These are phyloP conservation scores for Camptogramma bilineatum DNA, from an alignment of 2,888 invertebrate genomes.

Conservation along the genomic window DNA sequence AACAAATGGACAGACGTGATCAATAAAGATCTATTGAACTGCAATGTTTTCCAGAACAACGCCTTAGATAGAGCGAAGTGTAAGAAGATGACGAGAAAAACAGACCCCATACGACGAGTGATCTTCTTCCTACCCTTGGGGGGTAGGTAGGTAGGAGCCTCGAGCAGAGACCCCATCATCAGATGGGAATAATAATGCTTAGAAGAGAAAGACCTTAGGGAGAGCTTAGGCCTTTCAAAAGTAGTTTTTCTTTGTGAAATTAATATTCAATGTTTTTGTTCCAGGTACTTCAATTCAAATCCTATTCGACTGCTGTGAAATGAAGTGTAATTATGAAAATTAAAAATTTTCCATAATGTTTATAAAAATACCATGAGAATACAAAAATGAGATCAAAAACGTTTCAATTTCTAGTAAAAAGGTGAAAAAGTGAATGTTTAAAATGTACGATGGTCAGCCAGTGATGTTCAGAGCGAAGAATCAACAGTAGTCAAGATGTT, in stretches of 20 bases:
- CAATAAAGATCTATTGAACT: too few relatives aligned
- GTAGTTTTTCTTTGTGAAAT: neutral
- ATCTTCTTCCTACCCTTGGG: too few relatives aligned
- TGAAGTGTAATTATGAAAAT: neutral
- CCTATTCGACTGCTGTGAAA: neutral
- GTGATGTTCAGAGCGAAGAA: constrained; percentile 39
- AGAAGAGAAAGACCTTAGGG: too few relatives aligned
- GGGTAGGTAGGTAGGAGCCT: too few relatives aligned
- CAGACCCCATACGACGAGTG: too few relatives aligned
- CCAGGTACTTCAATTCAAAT: constrained; percentile 16
- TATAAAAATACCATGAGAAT: neutral
- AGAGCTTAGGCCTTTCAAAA: too few relatives aligned
- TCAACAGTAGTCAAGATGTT: constrained; percentile 67
- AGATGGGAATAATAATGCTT: too few relatives aligned
- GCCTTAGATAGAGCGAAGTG: too few relatives aligned
- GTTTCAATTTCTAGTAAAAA: constrained; percentile 13
- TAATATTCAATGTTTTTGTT: constrained; percentile 10
- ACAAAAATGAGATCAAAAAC: constrained; percentile 26
- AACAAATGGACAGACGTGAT: too few relatives aligned
- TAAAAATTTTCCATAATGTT: neutral
- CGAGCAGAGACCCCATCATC: too few relatives aligned
- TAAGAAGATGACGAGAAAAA: too few relatives aligned
- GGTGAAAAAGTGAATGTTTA: constrained; percentile 28
- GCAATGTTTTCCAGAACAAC: too few relatives aligned
- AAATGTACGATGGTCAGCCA: constrained; percentile 34